Percentiles rank a stretch among this genome's conserved stretches.
These are phyloP conservation scores for Drosophila subpulchrella DNA, from an alignment of 1,140 invertebrate genomes.

Conservation along the genomic window DNA sequence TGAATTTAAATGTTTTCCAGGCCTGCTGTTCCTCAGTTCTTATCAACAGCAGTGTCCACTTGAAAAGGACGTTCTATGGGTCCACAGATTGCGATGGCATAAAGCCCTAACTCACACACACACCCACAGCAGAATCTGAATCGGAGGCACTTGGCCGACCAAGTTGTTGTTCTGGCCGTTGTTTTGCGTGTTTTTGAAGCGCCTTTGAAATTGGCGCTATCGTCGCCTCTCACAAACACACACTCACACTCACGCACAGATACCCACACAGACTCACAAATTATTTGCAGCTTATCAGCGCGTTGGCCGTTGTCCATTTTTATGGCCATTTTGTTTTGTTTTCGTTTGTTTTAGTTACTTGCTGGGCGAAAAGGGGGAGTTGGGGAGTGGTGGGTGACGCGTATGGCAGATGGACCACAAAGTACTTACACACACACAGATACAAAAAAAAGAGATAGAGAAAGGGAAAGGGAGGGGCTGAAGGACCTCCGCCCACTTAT, in stretches of 20 bases:
- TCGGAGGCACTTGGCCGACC: constrained; percentile 24
- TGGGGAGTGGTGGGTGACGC: constrained; percentile 38
- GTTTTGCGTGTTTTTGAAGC: constrained; percentile 63
- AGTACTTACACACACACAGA: constrained; percentile 36
- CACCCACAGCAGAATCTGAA: not conserved
- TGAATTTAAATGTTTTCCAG: constrained; percentile 4
- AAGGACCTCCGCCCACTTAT: constrained; percentile 53
- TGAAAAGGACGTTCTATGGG: constrained; percentile 28
- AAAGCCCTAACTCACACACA: constrained; percentile 57
- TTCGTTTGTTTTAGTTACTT: constrained; percentile 76
- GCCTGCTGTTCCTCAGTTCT: constrained; percentile 15
- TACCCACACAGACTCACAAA: constrained; percentile 55
- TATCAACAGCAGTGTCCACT: constrained; percentile 43
- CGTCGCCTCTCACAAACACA: constrained; percentile 28
- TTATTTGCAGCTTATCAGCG: constrained; percentile 82
- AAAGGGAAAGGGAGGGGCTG: constrained; percentile 9
- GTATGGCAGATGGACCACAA: constrained; percentile 59
- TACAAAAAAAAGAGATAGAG: constrained; percentile 1
- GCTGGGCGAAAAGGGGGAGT: not conserved
- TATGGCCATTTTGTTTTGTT: constrained; percentile 78
- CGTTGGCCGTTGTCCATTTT: constrained; percentile 78
- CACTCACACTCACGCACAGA: constrained; percentile 6
- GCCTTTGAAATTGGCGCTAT: constrained; percentile 68
- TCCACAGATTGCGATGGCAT: constrained; percentile 54
- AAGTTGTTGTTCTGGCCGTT: constrained; percentile 44